A percentile compares a stretch with the other conserved stretches of the same genome.
These are phyloP conservation scores for Cavia porcellus DNA, from an alignment of 2,113 vertebrate species.

Conservation along the genomic window DNA sequence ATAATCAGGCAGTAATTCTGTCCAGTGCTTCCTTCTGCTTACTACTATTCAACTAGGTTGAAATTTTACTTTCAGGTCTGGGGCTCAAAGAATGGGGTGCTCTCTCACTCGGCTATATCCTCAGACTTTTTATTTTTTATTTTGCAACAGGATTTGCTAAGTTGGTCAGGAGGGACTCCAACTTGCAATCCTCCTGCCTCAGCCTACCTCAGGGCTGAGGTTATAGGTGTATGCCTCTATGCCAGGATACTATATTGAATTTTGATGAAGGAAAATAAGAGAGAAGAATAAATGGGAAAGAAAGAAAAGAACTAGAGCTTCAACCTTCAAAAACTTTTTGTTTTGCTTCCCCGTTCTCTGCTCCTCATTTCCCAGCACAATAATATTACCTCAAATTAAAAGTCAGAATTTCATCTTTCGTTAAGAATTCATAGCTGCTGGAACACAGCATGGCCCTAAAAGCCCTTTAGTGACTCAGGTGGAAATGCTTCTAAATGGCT, in stretches of 20 bases:
- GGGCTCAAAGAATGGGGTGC: not conserved
- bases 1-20: not conserved
- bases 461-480: not conserved
- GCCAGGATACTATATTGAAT: not conserved
- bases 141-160: not conserved
- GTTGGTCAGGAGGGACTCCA: not conserved
- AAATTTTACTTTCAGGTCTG: not conserved
- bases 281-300: not conserved
- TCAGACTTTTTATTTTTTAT: not conserved
- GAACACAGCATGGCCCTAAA: conserved; percentile 33
- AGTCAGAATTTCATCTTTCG: not conserved
- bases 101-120: not conserved
- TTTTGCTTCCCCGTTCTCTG: not conserved
- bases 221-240: not conserved
- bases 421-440: conserved; percentile 47
- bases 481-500: conserved; percentile 9
- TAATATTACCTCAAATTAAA: conserved; percentile 51
- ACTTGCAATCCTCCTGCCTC: not conserved
- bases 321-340: not conserved
- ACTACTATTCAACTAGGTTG: not conserved
- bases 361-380: not conserved
- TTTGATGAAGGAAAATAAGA: not conserved
- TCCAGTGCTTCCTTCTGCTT: not conserved
- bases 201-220: not conserved
- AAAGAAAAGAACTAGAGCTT: not conserved